Evolutionary conservation across 1,140 invertebrate species (phyloP).

Genomic region (Schlechtendalia chinensis): DNA sequence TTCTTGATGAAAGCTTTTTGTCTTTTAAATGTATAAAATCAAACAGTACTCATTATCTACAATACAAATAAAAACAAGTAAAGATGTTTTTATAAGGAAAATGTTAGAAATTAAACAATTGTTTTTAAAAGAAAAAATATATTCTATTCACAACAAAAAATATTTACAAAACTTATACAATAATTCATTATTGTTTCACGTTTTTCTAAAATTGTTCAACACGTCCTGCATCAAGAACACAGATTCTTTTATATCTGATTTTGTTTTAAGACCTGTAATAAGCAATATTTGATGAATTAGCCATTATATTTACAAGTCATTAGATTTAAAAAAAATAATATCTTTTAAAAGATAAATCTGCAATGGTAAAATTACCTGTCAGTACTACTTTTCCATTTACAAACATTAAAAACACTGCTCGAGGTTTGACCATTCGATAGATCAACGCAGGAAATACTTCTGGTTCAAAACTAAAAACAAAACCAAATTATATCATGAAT

Average conservation of each 20-base stretch:
- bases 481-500: conserved; percentile 2
- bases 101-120: not conserved
- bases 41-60: too few relatives aligned
- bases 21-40: too few relatives aligned
- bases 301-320: too few relatives aligned
- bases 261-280: conserved; percentile 84
- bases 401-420: conserved; percentile 94
- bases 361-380: conserved; percentile 66
- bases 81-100: not conserved
- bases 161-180: too few relatives aligned
- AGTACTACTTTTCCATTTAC: conserved; percentile 97
- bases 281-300: conserved; percentile 43
- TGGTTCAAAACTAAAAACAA: conserved; percentile 70
- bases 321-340: not conserved
- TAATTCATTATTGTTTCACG: conserved; percentile 57
- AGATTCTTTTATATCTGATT: conserved; percentile 90
- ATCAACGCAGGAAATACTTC: conserved; percentile 96
- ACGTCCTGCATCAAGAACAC: conserved; percentile 96
- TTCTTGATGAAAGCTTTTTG: too few relatives aligned
- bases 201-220: conserved; percentile 90
- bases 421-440: conserved; percentile 94
- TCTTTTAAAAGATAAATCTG: not conserved
- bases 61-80: not conserved
- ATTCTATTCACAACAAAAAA: not conserved
- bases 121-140: not conserved